Evolutionary conservation across 1,140 invertebrate genomes (phyloP), one percentile per base, ranked within the genome.

Genomic region (Micrasema minimum): DNA sequence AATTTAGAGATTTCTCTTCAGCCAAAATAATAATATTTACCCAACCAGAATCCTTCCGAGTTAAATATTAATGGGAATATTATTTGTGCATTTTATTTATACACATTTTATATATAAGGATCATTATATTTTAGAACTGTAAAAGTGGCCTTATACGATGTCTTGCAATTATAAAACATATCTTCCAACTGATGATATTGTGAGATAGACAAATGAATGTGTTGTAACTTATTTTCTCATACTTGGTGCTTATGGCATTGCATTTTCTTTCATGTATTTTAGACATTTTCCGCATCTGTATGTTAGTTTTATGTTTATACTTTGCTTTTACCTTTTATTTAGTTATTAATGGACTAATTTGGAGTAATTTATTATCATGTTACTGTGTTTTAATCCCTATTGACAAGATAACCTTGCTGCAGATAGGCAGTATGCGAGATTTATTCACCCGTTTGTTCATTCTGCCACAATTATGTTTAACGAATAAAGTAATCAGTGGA

Each of bases 301-400:
- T 59, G 51, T 67, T 67, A 67, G 65, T 67, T 53, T 37, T 59
- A 53, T 59, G 59, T 67, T 67, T 67, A 67, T 67, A 67, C 50
- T 46, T 59, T 57, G 41, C 43, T 69, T 57, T 59, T 59, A 48
- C 50, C 51, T 59, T 69, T 45, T 69, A 53, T 46, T 31, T 59
- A 46, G 51, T 46, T 53, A 67, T 41, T 22, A 35, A 59, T 59
- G 45, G 26, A 61, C 66, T 69, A 59, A 69, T 69, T 45, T 69
- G 66, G 45, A 37, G 43, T 59, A 55, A 67, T 55, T 57, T 69
- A 61, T 69, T 53, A 69, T 61, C 20, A 37, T 69, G 50, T 67
- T 55, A 67, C 18, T 35, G 31, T 66, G 62, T 67, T 66, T 62
- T 64, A 64, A 64, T 64, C 59, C 59, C n/a, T n/a, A 45, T 64